Base-by-base conservation (phyloP, 1,140 invertebrate genomes). In the Hycleus cichorii region DNA sequence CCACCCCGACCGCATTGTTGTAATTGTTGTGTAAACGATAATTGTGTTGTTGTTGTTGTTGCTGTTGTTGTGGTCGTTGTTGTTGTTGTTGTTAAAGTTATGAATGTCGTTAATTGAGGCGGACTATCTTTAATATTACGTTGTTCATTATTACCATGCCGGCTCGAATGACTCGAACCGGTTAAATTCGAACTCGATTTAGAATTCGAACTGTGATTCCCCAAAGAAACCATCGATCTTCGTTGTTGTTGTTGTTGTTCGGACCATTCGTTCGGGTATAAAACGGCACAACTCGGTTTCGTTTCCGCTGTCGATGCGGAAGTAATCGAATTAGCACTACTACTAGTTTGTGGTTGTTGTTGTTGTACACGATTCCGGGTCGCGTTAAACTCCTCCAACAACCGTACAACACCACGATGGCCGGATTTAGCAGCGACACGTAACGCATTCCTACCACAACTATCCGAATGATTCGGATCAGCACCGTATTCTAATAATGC, bases 391-490 rank as follows among this genome's bases (percentile, higher is more conserved):
- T 84, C 81, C 63, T 83, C 81, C 18, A 90, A 73, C 12, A 90
- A 69, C 65, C 81, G 77, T 12, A 87, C 83, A 26, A 90, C 84
- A n/a, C 78, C 79, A 26, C 81, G 76, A 69, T 90, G 88, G 0
- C 87, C 87, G 62, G 85, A 87, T 75, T 91, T 91, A 1, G 85
- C 79, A 3, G 88, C 87, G 9, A 91, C 87, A 64, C 87, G 80
- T 47, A 88, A 78, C 3, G 88, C 86, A 62, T 88, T 90, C 47
- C 88, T 72, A 7, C 93, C 93, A 73, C 90, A 96, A 63, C 91
- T 87, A 75, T 97, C 93, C 0, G 91, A 92, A 71, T 95, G 92
- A 69, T 88, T 84, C 0, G 93, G 93, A 81, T 96, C 91, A 1
- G 93, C 94, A 32, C 91, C 91, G 65, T 90, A 90, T 69, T 91